Evolutionary conservation across 1,140 invertebrate species (phyloP).

Genomic region (Cyrtorhinus lividipennis): DNA sequence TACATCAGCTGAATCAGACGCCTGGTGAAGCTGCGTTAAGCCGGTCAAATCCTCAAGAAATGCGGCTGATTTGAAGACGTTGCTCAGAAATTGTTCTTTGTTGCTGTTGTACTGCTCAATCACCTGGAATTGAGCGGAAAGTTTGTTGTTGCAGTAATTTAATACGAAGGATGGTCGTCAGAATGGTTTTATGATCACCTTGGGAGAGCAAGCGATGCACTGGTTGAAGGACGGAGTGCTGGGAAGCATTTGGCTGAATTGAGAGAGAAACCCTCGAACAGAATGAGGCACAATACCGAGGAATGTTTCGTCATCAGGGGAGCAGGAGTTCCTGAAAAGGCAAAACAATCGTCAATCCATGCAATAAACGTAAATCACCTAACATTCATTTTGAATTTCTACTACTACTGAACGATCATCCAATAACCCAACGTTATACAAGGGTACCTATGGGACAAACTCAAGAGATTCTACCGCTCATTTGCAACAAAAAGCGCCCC

Average conservation of each 20-base stretch:
- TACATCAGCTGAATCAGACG: conserved; percentile 48
- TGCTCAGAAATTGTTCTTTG: conserved; percentile 62
- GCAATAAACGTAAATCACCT: conserved; percentile 13
- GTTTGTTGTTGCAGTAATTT: not conserved
- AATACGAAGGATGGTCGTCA: not conserved
- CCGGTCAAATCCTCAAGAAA: conserved; percentile 81
- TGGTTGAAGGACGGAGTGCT: conserved; percentile 69
- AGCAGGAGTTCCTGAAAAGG: conserved; percentile 29
- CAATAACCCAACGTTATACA: no score
- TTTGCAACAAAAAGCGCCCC: no score
- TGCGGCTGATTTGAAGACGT: conserved; percentile 69
- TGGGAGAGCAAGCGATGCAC: conserved; percentile 79
- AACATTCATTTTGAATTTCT: not conserved
- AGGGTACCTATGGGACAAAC: no score
- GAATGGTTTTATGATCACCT: conserved; percentile 28
- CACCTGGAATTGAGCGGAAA: conserved; percentile 34
- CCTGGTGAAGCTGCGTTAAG: conserved; percentile 54
- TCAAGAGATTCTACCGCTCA: no score
- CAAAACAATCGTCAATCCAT: not conserved
- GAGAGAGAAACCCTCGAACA: conserved; percentile 76
- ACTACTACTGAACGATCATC: no score
- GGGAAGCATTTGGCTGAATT: conserved; percentile 63
- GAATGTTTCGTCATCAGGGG: conserved; percentile 38
- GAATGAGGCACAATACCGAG: conserved; percentile 86
- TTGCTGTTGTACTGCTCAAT: conserved; percentile 47